Evolutionary conservation across 37 sponge, comb jelly and placozoan species (phyloP), one percentile per base, ranked within the genome.

Genomic region (Beroe ovata): DNA sequence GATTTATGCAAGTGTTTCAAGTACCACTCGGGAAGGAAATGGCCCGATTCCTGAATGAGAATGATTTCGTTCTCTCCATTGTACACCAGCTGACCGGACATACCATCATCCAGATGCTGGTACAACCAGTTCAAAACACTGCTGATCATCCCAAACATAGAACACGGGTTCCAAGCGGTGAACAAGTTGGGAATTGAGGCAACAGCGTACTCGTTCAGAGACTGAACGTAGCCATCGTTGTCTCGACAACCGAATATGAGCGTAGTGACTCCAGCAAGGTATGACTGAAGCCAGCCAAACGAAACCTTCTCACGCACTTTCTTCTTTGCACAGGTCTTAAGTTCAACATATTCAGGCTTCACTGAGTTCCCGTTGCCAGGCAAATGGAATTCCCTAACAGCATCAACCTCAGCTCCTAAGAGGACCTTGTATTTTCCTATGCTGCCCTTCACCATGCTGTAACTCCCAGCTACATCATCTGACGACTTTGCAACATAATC

Each of bases 21-120:
- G n/a, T n/a, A 71, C 71, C 71, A 71, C 8, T 71, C 71, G 29
- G 71, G 71, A 35, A 71, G 38, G 20, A 71, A 71, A 20, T 71
- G 71, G 8, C 64, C 64, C n/a, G n/a, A n/a, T n/a, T n/a, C n/a
- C n/a, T n/a, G n/a, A n/a, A n/a, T n/a, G n/a, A n/a, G n/a, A n/a
- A n/a, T n/a, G n/a, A n/a, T n/a, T 20, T 35, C 71, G 20, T 71
- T 2, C 11, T 21, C 71, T 6, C 71, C 71, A 3, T 3, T 28
- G 34, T 71, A 71, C 37, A 28, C 20, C 2, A 71, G 34, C 4
- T 4, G 4, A 4, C 71, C 71, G 20, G 38, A 36, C 8, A 21
- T 35, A 4, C 71, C 71, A 35, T 71, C 71, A 8, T 29, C 38
- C 29, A 71, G 38, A 16, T 35, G 36, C 38, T 20, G 20, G 11